A percentile compares a stretch with the other conserved stretches of the same genome.
phyloP scores from a whole-genome alignment of 2,113 vertebrate species.

The Tupaia tana region DNA sequence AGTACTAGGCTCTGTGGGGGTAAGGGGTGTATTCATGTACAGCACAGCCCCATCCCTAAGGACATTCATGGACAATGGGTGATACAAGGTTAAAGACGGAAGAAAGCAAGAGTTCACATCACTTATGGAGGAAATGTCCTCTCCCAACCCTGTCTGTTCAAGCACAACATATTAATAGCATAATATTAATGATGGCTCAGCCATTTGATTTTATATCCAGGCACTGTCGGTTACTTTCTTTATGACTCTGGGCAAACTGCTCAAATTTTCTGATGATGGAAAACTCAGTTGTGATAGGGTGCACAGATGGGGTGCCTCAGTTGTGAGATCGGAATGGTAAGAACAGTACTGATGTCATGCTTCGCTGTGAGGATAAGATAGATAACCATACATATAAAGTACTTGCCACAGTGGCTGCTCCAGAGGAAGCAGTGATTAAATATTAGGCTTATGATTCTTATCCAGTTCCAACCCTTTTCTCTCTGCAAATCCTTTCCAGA shows the following conservation, averaged over 20 bases:
- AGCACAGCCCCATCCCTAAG: neutral
- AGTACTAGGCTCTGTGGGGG: neutral
- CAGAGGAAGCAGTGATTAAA: constrained; percentile 25
- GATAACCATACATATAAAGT: neutral
- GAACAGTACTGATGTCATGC: neutral
- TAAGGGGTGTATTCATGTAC: neutral
- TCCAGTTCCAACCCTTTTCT: neutral
- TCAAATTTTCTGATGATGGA: neutral
- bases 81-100: neutral
- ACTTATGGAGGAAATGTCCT: neutral
- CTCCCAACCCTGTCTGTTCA: neutral
- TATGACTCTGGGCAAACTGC: neutral
- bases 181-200: neutral
- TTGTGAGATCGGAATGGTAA: neutral
- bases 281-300: no score
- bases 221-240: neutral
- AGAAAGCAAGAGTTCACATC: neutral
- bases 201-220: neutral
- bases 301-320: neutral
- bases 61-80: neutral
- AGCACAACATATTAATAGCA: neutral
- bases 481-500: neutral
- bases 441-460: neutral
- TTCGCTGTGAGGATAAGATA: constrained; percentile 23
- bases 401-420: neutral